Evolutionary conservation across 2,113 vertebrate species (phyloP).

Genomic region (Antigone vipio): DNA sequence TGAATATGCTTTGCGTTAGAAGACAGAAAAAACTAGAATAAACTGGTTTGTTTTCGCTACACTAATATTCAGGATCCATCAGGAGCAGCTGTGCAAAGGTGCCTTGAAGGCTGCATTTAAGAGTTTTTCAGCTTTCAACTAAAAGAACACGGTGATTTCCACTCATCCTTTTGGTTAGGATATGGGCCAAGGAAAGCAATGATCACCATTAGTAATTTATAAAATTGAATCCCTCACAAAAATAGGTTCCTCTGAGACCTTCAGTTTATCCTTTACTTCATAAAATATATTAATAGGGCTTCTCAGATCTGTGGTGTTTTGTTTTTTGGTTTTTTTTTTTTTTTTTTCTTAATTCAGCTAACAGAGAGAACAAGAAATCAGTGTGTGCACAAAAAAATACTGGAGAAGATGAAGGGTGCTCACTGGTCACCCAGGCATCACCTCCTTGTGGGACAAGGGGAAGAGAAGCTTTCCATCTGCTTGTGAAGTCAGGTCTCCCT

Average conservation of each 20-base stretch:
- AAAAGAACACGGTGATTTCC: neutral
- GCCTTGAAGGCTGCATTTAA: neutral
- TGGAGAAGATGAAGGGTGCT: neutral
- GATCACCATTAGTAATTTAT: neutral
- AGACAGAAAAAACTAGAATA: neutral
- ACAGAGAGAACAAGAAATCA: neutral
- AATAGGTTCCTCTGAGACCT: neutral
- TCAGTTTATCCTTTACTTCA: neutral
- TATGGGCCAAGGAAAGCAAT: constrained; percentile 10
- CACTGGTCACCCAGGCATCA: neutral
- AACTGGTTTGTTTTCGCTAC: neutral
- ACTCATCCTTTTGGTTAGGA: neutral
- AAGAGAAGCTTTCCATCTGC: neutral
- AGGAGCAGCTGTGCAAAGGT: neutral
- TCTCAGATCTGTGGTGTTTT: neutral
- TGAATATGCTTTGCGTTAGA: neutral
- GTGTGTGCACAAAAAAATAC: neutral
- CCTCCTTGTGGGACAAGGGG: neutral
- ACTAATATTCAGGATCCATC: neutral
- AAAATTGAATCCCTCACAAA: constrained; percentile 2
- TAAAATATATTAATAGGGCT: neutral
- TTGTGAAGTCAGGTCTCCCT: neutral
- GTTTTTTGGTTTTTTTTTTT: neutral
- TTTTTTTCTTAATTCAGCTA: neutral
- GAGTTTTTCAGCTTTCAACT: neutral